Base-by-base conservation (phyloP, 1,140 invertebrate species). In the Sycophila sp. region DNA sequence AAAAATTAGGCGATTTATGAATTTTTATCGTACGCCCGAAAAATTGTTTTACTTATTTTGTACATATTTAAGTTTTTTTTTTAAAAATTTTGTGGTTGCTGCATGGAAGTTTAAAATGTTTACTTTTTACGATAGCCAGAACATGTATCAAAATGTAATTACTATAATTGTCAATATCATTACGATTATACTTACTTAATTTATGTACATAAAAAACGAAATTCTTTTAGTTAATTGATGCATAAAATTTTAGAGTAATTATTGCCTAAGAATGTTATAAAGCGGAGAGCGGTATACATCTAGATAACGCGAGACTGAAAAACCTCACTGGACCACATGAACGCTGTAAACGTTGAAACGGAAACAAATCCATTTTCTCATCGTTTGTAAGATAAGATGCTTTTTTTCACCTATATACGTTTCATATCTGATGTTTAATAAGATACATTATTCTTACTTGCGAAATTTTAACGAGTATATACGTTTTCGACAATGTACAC, bases 191-290 rank as follows among this genome's bases (percentile, higher is more conserved):
- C 69, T 76, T 70, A 66, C 76, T 78, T 78, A 71, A 75, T 74
- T 75, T 77, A 69, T 78, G 76, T 79, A 78, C 45, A 79, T 79
- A 79, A 65, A 71, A 59, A 69, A 77, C 72, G 71, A 72, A 78
- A 76, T 77, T 76, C 63, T 74, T 77, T 76, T 77, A 77, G 47
- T 73, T 67, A 74, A 76, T 73, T 72, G 49, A 65, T 71, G 62
- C 55, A 65, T 59, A 66, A 67, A 65, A 74, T 72, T 78, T 62
- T 75, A 71, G 69, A 65, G 24, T 75, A 67, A 75, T 75, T 76
- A 72, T 67, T 58, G 71, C 55, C 40, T 40, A 59, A 51, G 67
- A 73, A 74, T 69, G 65, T 75, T 55, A 68, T 51, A 59, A 68
- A 66, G 67, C 24, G 75, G 75, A 78, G 78, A 77, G 73, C 55